Evolutionary conservation across 2,888 invertebrate species (phyloP).

Genomic region (Parapristionchus giblindavisi): DNA sequence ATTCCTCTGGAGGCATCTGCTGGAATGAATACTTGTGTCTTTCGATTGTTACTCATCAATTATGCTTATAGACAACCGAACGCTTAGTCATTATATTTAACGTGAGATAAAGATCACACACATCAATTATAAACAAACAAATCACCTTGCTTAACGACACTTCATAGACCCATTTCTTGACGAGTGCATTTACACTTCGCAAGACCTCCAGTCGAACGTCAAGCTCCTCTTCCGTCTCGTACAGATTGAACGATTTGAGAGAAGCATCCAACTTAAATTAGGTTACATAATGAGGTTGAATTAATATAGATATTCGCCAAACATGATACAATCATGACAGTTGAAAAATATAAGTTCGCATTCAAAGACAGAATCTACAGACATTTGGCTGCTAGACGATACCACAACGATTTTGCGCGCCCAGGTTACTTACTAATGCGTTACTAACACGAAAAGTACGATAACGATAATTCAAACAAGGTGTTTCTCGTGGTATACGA

Average conservation of each 20-base stretch:
- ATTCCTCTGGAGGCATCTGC: slow-evolving; percentile 89
- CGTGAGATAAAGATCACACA: not conserved
- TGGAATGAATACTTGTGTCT: not conserved
- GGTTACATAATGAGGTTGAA: slow-evolving; percentile 8
- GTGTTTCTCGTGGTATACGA: not conserved
- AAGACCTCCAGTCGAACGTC: slow-evolving; percentile 71
- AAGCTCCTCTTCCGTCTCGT: slow-evolving; percentile 65
- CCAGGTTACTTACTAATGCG: no score
- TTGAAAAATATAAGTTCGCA: not conserved
- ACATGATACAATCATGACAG: not conserved
- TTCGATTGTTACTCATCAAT: not conserved
- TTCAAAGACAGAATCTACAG: no score
- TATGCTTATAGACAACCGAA: not conserved
- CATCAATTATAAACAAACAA: not conserved
- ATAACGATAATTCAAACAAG: no score
- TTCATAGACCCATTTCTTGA: slow-evolving; percentile 91
- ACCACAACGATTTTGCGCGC: no score
- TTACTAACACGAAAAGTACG: no score
- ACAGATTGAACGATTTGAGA: slow-evolving; percentile 56
- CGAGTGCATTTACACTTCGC: slow-evolving; percentile 85
- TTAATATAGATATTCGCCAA: not conserved
- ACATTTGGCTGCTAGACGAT: no score
- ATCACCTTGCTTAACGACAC: slow-evolving; percentile 79
- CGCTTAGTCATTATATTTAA: not conserved
- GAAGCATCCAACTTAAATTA: slow-evolving; percentile 42